Conservation (phyloP, 2,797 vertebrate genomes). For the Brachyrhaphis roseni region DNA sequence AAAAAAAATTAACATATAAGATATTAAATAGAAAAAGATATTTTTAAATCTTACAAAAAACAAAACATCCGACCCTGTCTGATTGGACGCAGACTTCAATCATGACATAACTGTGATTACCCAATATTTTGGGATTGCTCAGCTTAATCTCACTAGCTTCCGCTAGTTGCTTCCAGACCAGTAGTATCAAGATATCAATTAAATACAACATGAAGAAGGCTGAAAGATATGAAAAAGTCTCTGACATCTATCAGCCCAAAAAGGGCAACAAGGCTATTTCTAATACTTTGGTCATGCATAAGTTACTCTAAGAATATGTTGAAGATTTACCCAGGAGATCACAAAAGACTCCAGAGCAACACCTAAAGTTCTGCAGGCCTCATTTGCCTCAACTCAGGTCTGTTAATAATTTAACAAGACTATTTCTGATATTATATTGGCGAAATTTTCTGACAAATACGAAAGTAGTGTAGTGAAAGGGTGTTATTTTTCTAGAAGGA, state of each 20-base stretch:
- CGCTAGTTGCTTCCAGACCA: neutral
- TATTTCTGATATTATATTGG: neutral
- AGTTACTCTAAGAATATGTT: neutral
- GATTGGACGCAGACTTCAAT: neutral
- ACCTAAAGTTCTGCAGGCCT: neutral
- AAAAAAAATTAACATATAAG: neutral
- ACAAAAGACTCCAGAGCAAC: neutral
- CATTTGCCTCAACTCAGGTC: neutral
- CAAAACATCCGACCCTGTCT: neutral
- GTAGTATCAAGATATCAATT: neutral
- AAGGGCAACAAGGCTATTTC: neutral
- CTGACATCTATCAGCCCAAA: neutral
- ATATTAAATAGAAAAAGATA: neutral
- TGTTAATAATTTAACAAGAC: neutral
- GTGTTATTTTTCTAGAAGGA: neutral
- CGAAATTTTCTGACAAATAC: neutral
- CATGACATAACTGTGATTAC: neutral
- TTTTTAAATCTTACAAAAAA: neutral
- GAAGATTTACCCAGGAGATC: neutral
- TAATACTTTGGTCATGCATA: neutral
- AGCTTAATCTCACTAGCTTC: neutral
- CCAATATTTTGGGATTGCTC: neutral
- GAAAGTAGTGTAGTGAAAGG: neutral
- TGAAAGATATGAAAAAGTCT: neutral
- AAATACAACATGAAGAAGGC: neutral